phyloP scores from a whole-genome alignment of 2,797 vertebrate species.

The Synaphobranchus kaupii region DNA sequence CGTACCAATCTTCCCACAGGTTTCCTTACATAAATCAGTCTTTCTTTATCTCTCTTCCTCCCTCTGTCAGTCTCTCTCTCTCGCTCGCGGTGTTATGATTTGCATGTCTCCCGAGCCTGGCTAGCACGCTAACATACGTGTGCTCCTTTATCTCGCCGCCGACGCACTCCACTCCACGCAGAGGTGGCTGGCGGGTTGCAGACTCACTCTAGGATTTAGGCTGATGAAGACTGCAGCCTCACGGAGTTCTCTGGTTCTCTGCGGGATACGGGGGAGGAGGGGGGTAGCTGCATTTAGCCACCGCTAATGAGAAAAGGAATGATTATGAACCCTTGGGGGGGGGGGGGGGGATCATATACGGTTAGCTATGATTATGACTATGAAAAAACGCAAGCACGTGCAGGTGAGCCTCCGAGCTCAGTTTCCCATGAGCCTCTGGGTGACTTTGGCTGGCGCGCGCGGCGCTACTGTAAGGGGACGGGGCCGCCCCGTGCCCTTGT shows the following conservation, averaged over 20 bases:
- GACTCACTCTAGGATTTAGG: neutral
- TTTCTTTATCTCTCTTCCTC: neutral
- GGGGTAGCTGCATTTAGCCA: neutral
- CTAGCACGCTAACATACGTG: neutral
- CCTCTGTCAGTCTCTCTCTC: neutral
- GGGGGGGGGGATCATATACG: constrained; percentile 3
- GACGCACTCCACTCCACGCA: neutral
- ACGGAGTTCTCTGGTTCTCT: neutral
- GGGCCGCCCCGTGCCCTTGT: constrained; percentile 52
- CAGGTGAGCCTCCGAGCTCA: neutral
- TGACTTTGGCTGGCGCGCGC: constrained; percentile 9
- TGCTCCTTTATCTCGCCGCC: neutral
- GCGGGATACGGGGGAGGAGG: neutral
- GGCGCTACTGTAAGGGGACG: constrained; percentile 21
- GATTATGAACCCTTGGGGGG: neutral
- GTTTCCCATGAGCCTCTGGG: neutral
- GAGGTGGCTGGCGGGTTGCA: neutral
- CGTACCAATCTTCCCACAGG: constrained; percentile 5
- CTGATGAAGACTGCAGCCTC: constrained; percentile 1
- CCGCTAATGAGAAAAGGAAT: constrained; percentile 18
- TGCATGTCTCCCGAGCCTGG: neutral
- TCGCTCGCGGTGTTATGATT: neutral
- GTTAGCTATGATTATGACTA: constrained; percentile 17
- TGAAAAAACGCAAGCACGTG: neutral
- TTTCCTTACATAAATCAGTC: neutral